These are phyloP conservation scores for Stichodactyla helianthus DNA, from an alignment of 64 coral and sea anemone genomes.

Conservation along the genomic window DNA sequence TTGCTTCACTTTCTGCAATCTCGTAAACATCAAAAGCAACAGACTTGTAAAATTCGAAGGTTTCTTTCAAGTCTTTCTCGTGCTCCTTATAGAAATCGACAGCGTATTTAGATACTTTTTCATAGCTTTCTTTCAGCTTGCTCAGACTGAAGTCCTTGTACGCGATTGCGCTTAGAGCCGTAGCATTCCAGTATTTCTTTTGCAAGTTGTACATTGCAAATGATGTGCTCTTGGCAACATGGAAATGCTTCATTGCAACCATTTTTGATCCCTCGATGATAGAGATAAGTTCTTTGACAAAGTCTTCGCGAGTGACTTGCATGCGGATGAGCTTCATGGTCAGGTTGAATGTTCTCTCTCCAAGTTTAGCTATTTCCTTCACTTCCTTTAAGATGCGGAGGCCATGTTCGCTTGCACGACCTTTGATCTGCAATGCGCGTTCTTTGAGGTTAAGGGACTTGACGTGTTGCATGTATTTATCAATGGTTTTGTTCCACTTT, in stretches of 20 bases:
- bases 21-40: conserved; percentile 39
- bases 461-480: conserved; percentile 26
- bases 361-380: conserved; percentile 26
- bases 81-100: conserved; percentile 62
- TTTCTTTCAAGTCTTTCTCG: conserved; percentile 30
- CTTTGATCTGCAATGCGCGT: conserved; percentile 41
- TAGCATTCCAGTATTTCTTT: conserved; percentile 27
- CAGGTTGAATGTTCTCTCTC: conserved; percentile 48
- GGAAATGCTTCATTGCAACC: conserved; percentile 52
- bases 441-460: conserved; percentile 47
- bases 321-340: conserved; percentile 49
- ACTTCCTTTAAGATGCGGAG: conserved; percentile 32
- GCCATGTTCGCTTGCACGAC: conserved; percentile 9
- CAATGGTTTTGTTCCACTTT: conserved; percentile 49
- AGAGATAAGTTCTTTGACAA: conserved; percentile 61
- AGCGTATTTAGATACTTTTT: conserved; percentile 19
- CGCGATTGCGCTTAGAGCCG: not conserved
- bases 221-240: conserved; percentile 48
- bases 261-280: conserved; percentile 39
- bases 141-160: conserved; percentile 47
- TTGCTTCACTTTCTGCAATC: not conserved
- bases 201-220: conserved; percentile 29
- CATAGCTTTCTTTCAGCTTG: conserved; percentile 47
- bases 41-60: conserved; percentile 69
- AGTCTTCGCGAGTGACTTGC: conserved; percentile 48